Evolutionary conservation across 2,888 invertebrate genomes (phyloP).

Genomic region (Drosophila helvetica): DNA sequence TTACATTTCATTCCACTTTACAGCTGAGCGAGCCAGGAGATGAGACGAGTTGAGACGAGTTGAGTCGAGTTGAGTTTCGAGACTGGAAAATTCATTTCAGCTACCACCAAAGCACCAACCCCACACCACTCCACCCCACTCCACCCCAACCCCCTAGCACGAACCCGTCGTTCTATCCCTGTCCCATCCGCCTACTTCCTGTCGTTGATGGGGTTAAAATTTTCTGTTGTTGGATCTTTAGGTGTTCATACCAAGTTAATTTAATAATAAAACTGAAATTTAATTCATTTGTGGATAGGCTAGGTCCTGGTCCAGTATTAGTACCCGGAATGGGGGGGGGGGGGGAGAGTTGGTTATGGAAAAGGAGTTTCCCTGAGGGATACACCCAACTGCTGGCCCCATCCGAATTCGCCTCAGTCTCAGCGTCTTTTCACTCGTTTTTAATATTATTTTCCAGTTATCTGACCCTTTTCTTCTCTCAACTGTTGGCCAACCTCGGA

Average conservation of each 20-base stretch:
- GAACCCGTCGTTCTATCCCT: slow-evolving; percentile 10
- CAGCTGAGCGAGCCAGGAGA: slow-evolving; percentile 67
- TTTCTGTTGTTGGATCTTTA: slow-evolving; percentile 74
- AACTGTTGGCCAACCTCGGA: slow-evolving; percentile 33
- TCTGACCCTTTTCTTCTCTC: slow-evolving; percentile 76
- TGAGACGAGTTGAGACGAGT: slow-evolving; percentile 42
- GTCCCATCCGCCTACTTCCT: slow-evolving; percentile 31
- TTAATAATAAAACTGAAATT: slow-evolving; percentile 82
- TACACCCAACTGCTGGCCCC: slow-evolving; percentile 47
- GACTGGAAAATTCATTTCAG: slow-evolving; percentile 46
- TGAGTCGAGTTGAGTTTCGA: slow-evolving; percentile 25
- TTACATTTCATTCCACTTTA: slow-evolving; percentile 82
- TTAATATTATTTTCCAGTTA: slow-evolving; percentile 80
- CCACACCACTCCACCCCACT: background rate
- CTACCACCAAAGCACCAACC: slow-evolving; percentile 7
- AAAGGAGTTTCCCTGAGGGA: slow-evolving; percentile 66
- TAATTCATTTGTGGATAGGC: slow-evolving; percentile 82
- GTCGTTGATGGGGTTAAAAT: slow-evolving; percentile 45
- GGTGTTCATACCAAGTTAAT: slow-evolving; percentile 83
- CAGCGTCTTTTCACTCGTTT: slow-evolving; percentile 58
- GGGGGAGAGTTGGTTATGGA: background rate
- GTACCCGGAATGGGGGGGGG: background rate
- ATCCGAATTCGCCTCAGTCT: slow-evolving; percentile 47
- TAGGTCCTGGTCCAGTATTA: slow-evolving; percentile 36
- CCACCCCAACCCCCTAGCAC: background rate